phyloP scores from a whole-genome alignment of 2,113 vertebrate genomes.

The Hydropotes inermis region DNA sequence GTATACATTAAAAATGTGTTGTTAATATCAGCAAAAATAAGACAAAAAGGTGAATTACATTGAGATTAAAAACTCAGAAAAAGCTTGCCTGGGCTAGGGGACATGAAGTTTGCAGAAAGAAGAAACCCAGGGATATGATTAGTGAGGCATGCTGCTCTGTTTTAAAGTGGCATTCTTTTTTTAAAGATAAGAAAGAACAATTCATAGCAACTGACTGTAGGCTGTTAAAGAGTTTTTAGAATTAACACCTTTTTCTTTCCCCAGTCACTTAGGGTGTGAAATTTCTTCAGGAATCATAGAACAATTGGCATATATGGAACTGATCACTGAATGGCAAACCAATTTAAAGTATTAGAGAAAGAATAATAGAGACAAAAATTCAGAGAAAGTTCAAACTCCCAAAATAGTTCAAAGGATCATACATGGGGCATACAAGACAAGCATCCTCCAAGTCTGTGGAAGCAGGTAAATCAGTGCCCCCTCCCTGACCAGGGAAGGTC shows the following conservation, averaged over 20 bases:
- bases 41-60: neutral
- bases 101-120: neutral
- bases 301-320: neutral
- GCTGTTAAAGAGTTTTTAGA: slow-evolving; percentile 16
- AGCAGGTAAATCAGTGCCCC: neutral
- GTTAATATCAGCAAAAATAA: neutral
- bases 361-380: neutral
- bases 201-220: neutral
- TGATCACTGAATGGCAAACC: neutral
- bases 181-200: neutral
- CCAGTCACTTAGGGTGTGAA: neutral
- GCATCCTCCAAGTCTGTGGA: neutral
- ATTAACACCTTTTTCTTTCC: neutral
- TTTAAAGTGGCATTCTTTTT: neutral
- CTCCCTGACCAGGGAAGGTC: neutral
- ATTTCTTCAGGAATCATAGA: neutral
- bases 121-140: neutral
- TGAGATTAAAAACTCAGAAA: slow-evolving; percentile 23
- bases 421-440: neutral
- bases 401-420: neutral
- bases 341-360: neutral
- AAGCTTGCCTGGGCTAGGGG: neutral
- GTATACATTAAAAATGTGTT: neutral
- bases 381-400: neutral
- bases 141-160: neutral